phyloP scores from a whole-genome alignment of 2,113 vertebrate genomes.

The Hemibates koningsi region DNA sequence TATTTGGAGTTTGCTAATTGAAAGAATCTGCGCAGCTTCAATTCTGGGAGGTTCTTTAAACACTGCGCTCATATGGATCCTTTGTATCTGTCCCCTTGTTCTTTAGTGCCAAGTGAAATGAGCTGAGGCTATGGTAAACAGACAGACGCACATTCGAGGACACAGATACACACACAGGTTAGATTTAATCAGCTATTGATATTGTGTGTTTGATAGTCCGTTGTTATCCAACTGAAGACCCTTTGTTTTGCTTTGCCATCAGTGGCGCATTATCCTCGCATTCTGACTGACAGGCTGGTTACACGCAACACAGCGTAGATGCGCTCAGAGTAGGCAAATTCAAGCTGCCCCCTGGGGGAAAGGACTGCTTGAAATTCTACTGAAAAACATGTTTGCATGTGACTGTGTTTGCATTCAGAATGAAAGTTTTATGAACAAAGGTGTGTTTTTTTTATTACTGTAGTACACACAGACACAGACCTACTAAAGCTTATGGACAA shows the following conservation, averaged over 20 bases:
- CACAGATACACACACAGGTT: constrained; percentile 8
- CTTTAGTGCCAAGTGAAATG: constrained; percentile 49
- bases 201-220: background rate
- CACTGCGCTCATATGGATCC: constrained; percentile 49
- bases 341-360: background rate
- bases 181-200: background rate
- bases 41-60: constrained; percentile 60
- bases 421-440: constrained; percentile 34
- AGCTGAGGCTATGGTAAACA: constrained; percentile 42
- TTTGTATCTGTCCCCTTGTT: constrained; percentile 56
- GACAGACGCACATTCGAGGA: background rate
- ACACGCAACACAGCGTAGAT: background rate
- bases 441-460: background rate
- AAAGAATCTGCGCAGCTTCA: constrained; percentile 61
- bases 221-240: background rate
- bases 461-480: background rate
- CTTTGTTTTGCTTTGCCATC: constrained; percentile 27
- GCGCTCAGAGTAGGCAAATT: constrained; percentile 5
- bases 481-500: background rate
- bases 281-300: background rate
- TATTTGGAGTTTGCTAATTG: constrained; percentile 72
- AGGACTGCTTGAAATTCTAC: constrained; percentile 5
- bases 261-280: background rate
- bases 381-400: constrained; percentile 58
- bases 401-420: constrained; percentile 51